A percentile compares a stretch with the other conserved stretches of the same genome.
Conservation (phyloP, 2,113 vertebrate genomes). For the Zeus faber region DNA sequence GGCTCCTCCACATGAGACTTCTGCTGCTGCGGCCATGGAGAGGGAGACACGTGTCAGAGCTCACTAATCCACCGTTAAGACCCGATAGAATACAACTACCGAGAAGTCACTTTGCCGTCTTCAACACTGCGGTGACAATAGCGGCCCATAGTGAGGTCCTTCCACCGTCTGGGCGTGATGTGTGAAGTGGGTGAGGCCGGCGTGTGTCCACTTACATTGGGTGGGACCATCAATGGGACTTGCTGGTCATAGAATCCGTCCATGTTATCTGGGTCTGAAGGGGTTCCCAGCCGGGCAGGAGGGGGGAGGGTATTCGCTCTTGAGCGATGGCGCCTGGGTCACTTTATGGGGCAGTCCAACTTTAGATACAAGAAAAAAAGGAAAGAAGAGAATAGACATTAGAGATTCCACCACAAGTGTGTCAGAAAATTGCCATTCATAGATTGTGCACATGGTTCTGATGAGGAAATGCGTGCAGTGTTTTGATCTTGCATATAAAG, state of each 20-base stretch:
- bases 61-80: no score
- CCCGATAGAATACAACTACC: no score
- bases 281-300: conserved; percentile 40
- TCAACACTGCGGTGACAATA: neutral
- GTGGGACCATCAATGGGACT: conserved; percentile 90
- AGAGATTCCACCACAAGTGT: no score
- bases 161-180: no score
- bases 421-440: no score
- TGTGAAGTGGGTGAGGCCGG: neutral
- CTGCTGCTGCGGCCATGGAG: conserved; percentile 46
- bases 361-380: conserved; percentile 32
- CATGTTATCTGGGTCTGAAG: conserved; percentile 75
- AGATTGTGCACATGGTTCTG: no score
- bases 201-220: conserved; percentile 81
- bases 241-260: conserved; percentile 97
- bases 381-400: neutral
- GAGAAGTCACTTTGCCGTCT: no score
- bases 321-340: conserved; percentile 47
- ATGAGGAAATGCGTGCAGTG: no score
- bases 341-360: conserved; percentile 29
- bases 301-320: conserved; percentile 46
- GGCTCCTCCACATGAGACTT: conserved; percentile 78
- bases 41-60: neutral
- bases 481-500: no score
- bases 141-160: neutral